Evolutionary conservation across 2,888 invertebrate species (phyloP).

Genomic region (Rhyacophila evoluta): DNA sequence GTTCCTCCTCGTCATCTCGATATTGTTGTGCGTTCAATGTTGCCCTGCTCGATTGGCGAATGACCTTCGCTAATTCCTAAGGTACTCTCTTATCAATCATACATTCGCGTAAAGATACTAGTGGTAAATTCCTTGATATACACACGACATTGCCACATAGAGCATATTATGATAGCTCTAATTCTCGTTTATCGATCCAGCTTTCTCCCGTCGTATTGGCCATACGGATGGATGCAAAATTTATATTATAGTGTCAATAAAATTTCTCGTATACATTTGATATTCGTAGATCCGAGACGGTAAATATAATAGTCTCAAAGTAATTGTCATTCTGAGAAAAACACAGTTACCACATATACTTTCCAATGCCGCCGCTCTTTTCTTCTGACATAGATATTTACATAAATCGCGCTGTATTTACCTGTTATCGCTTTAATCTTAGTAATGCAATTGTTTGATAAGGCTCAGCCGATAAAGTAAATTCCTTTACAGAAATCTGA

Average conservation of each 20-base stretch:
- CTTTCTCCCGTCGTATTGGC: too few species aligned
- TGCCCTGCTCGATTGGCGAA: neutral
- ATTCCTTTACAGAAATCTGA: neutral
- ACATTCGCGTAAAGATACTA: too few species aligned
- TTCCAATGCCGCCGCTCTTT: neutral
- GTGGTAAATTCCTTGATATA: too few species aligned
- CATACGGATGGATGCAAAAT: too few species aligned
- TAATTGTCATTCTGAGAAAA: too few species aligned
- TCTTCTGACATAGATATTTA: neutral
- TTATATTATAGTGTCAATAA: too few species aligned
- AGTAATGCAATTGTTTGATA: neutral
- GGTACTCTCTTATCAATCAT: neutral
- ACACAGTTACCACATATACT: neutral
- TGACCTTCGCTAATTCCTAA: neutral
- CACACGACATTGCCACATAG: too few species aligned
- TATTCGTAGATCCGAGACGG: too few species aligned
- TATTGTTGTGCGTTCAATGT: constrained; percentile 7
- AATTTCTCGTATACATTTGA: too few species aligned
- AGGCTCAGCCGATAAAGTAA: neutral
- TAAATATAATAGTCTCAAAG: too few species aligned
- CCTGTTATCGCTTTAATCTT: neutral
- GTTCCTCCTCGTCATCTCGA: constrained; percentile 29
- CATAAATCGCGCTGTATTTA: neutral
- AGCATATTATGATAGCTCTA: too few species aligned
- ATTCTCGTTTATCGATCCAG: too few species aligned